Evolutionary conservation across 1,140 invertebrate genomes (phyloP).

Genomic region (Rhyacophila brunnea): DNA sequence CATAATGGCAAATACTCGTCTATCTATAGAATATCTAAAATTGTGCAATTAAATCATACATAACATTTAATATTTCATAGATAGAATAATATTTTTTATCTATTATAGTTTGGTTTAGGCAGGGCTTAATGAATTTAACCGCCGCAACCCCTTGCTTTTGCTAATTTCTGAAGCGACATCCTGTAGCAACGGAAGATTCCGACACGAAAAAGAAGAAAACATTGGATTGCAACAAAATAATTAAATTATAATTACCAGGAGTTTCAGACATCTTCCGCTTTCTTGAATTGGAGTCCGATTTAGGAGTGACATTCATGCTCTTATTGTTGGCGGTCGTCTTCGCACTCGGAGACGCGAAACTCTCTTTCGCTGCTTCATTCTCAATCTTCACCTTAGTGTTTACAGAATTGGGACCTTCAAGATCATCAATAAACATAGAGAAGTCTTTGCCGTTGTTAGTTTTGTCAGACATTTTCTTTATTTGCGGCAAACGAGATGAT

Average conservation of each 20-base stretch:
- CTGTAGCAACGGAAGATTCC: background rate
- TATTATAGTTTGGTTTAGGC: too few relatives aligned
- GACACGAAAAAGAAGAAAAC: too few relatives aligned
- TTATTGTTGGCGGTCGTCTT: constrained; percentile 21
- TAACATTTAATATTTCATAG: too few relatives aligned
- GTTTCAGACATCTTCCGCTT: constrained; percentile 39
- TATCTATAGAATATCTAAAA: too few relatives aligned
- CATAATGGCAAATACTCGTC: too few relatives aligned
- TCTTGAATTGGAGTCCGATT: constrained; percentile 43
- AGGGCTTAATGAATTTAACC: too few relatives aligned
- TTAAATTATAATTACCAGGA: background rate
- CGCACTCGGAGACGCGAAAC: constrained; percentile 30
- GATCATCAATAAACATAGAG: constrained; percentile 41
- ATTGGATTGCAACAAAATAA: too few relatives aligned
- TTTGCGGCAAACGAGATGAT: constrained; percentile 15
- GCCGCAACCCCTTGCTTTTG: background rate
- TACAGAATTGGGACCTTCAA: constrained; percentile 32
- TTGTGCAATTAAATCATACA: too few relatives aligned
- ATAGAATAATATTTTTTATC: too few relatives aligned
- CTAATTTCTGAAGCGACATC: background rate
- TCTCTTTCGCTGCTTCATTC: constrained; percentile 36
- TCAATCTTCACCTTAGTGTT: constrained; percentile 28
- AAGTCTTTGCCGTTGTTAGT: constrained; percentile 42
- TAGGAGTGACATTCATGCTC: constrained; percentile 30
- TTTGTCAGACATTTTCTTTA: constrained; percentile 38